phyloP scores from a whole-genome alignment of 1,140 invertebrate genomes.

The Drosophila parvula region DNA sequence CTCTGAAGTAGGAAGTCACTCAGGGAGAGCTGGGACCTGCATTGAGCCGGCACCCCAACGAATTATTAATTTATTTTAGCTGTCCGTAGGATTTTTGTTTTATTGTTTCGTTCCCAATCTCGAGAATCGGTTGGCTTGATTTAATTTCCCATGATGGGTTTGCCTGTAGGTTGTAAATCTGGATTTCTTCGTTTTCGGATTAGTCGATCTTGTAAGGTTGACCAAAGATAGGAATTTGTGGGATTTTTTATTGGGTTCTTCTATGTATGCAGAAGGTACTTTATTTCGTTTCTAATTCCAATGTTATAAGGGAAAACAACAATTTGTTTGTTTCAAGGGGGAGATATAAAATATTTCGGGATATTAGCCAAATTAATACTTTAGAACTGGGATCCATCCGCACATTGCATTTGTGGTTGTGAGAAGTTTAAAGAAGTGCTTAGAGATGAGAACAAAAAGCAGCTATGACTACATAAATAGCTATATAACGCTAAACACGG shows the following conservation, averaged over 20 bases:
- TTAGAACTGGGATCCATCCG: background rate
- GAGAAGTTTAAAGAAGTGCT: too few species aligned
- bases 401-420: too few species aligned
- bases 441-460: too few species aligned
- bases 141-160: constrained; percentile 35
- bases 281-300: too few species aligned
- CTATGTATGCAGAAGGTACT: background rate
- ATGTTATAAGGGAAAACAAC: too few species aligned
- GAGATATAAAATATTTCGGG: background rate
- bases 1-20: constrained; percentile 57
- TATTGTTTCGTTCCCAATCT: constrained; percentile 36
- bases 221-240: background rate
- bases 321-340: too few species aligned
- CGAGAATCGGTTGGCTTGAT: constrained; percentile 24
- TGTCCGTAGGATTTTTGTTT: constrained; percentile 56
- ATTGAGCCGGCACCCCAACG: constrained; percentile 44
- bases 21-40: constrained; percentile 30
- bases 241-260: background rate
- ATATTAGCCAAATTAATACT: background rate
- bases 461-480: too few species aligned
- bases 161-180: constrained; percentile 42
- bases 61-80: constrained; percentile 60
- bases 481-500: too few species aligned
- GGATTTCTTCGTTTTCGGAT: constrained; percentile 59
- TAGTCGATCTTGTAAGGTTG: constrained; percentile 7